A percentile compares a stretch with the other conserved stretches of the same genome.
Evolutionary conservation across 2,888 invertebrate species (phyloP).

Genomic region (Podotricha telesiphe): DNA sequence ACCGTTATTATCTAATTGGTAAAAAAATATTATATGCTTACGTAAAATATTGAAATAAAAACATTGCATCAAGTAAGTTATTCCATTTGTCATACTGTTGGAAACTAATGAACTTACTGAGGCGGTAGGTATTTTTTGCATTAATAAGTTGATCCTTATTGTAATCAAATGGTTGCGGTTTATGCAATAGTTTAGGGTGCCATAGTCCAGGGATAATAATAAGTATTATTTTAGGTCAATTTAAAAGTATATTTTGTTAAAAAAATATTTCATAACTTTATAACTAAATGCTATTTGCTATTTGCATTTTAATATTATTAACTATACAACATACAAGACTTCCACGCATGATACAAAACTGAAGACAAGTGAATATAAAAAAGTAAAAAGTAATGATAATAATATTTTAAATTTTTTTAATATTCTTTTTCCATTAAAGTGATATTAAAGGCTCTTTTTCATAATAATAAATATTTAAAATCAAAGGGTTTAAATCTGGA

Average conservation of each 20-base stretch:
- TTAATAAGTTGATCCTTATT: conserved; percentile 9
- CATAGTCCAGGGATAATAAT: not conserved
- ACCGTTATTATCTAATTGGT: conserved; percentile 6
- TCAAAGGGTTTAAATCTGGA: not conserved
- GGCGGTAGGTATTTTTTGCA: not conserved
- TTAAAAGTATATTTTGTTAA: not conserved
- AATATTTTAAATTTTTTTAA: no score
- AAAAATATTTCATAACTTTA: not conserved
- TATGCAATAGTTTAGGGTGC: not conserved
- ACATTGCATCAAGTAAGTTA: conserved; percentile 8
- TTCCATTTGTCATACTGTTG: conserved; percentile 3
- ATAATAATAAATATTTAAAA: not conserved
- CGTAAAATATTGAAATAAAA: conserved; percentile 5
- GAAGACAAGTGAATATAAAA: not conserved
- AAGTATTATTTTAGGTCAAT: not conserved
- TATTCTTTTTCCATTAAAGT: no score
- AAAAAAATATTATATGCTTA: conserved; percentile 15
- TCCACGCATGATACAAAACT: not conserved
- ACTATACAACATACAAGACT: not conserved
- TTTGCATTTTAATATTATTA: not conserved
- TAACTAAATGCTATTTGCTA: not conserved
- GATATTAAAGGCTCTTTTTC: not conserved
- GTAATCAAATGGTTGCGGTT: conserved; percentile 16
- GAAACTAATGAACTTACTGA: not conserved
- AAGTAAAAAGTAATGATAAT: no score